Evolutionary conservation across 2,113 vertebrate species (phyloP), one percentile per base, ranked within the genome.

Genomic region (Oreochromis aureus): DNA sequence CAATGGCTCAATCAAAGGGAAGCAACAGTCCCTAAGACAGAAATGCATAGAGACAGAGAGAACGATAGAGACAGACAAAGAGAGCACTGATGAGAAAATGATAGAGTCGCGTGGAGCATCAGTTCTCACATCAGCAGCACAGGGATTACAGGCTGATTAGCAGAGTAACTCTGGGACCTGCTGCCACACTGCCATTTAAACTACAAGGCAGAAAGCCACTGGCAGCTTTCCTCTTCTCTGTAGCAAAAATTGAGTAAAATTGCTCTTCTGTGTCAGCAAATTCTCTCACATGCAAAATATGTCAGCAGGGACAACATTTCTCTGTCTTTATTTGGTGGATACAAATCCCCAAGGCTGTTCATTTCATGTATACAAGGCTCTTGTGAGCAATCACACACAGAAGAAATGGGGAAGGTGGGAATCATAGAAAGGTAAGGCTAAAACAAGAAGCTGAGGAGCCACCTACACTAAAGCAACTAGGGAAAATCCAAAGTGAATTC

Each of bases 1-100:
- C 92, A 94, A 95, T 89, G 89, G 58, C 18, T 93, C 95, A 94
- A 95, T 95, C 95, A 95, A 86, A 83, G 87, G n/a, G 81, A 76
- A 83, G 86, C 90, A 78, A 86, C 91, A 54, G 89, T 34, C 85
- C 89, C 84, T 90, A 83, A 78, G 46, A 93, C 59, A 44, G 66
- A 83, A 58, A 80, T n/a, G 71, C 32, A 51, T 55, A 84, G 55
- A 71, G 73, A 58, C 78, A 80, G 66, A 88, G 44, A 83, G 73
- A 58, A 55, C 81, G 66, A 88, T 46, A 84, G 11, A 86, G 86
- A 19, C 61, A 91, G 86, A 95, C 93, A 93, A 90, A 94, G 91
- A 86, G 41, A 85, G 69, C 85, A 44, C 81, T 93, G 94, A 94
- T 92, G 92, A 94, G 88, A 86, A 93, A 94, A 95, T 87, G 87